Evolutionary conservation across 2,888 invertebrate species (phyloP), one percentile per base, ranked within the genome.

Genomic region (Carterocephalus palaemon): DNA sequence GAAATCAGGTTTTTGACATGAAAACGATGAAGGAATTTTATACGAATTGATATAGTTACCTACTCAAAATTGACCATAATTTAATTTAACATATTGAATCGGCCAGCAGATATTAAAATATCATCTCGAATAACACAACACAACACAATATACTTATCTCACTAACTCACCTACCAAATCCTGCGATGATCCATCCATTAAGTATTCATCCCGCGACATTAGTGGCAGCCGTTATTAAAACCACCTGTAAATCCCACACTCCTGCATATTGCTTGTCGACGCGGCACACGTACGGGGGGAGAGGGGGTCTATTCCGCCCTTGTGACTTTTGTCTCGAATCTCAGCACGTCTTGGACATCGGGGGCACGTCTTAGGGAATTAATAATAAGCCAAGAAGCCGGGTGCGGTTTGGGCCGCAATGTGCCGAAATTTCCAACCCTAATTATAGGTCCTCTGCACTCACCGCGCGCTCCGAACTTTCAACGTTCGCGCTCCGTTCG

Each of bases 291-390:
- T 84, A 72, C 62, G 48, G 57, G 66, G 63, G 57, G 57, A 60
- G 42, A 55, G 42, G 40, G 58, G 58, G 63, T 62, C 75, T 78
- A 82, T 82, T 83, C 81, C 80, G 76, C 76, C 79, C 76, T 66
- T 66, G 70, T 76, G 84, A 86, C 85, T 87, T 88, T 86, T 86
- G 86, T 83, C 83, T 84, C 75, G 80, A 84, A 84, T 87, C 86
- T 80, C 85, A 52, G 85, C 88, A 88, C 87, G 87, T 87, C 86
- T 81, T 82, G 88, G 88, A 87, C 88, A 88, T 87, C 83, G 87
- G 85, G 86, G 84, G 79, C 85, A 85, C 79, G 85, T 88, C 88
- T 87, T 86, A 85, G 84, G 70, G 88, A 88, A 88, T 88, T 88
- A 87, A 88, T 88, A 88, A 88, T 88, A 88, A 88, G 85, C 86